Percentiles rank a stretch among this genome's conserved stretches.
phyloP scores from a whole-genome alignment of 2,888 invertebrate genomes.

The Tenthredo notha region DNA sequence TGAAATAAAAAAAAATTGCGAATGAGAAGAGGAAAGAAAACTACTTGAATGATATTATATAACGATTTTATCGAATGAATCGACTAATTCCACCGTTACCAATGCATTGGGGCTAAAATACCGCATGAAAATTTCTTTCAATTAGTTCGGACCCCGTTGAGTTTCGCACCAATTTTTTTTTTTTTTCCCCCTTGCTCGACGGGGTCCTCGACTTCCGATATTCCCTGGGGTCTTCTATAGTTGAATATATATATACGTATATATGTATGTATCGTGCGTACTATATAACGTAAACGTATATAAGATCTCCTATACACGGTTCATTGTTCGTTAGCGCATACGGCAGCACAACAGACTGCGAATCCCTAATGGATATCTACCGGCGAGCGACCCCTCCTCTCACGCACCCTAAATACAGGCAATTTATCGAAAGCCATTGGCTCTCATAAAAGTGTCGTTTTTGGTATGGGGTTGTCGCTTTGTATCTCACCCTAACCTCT shows the following conservation, averaged over 20 bases:
- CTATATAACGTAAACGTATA: neutral
- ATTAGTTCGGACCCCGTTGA: slow-evolving; percentile 6
- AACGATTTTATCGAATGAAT: slow-evolving; percentile 6
- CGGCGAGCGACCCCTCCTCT: neutral
- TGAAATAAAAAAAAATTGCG: neutral
- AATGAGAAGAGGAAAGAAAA: neutral
- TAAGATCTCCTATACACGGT: neutral
- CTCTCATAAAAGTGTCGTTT: slow-evolving; percentile 52
- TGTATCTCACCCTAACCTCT: slow-evolving; percentile 3
- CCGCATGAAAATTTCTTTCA: slow-evolving; percentile 34
- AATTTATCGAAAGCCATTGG: slow-evolving; percentile 50
- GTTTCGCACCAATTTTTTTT: slow-evolving; percentile 30
- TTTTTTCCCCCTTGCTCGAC: neutral
- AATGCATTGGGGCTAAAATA: neutral
- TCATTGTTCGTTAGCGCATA: slow-evolving; percentile 27
- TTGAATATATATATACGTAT: neutral
- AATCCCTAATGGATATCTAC: slow-evolving; percentile 45
- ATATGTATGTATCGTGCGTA: neutral
- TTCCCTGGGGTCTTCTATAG: neutral
- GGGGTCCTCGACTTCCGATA: slow-evolving; percentile 19
- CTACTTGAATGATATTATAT: neutral
- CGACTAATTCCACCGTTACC: slow-evolving; percentile 25
- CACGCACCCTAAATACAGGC: slow-evolving; percentile 45
- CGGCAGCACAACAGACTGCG: slow-evolving; percentile 11
- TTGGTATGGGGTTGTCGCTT: slow-evolving; percentile 39